phyloP scores from a whole-genome alignment of 2,113 vertebrate species.

The Lophochroa leadbeateri region DNA sequence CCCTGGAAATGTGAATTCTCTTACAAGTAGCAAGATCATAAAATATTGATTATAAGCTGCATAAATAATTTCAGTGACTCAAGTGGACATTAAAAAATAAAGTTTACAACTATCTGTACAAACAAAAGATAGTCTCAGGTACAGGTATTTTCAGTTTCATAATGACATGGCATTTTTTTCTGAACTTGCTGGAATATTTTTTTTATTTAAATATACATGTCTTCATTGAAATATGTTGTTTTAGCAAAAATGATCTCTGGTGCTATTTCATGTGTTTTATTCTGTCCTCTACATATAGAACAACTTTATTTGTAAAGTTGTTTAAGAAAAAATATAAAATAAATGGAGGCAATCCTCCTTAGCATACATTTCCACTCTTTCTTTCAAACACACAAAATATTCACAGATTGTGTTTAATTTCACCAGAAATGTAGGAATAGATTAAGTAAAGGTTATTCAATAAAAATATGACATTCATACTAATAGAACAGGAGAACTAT shows the following conservation, averaged over 20 bases:
- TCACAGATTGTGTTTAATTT: not conserved
- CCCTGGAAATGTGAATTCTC: not conserved
- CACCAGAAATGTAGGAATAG: not conserved
- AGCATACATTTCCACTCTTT: not conserved
- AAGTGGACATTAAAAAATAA: not conserved
- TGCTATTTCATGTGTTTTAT: not conserved
- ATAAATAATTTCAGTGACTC: not conserved
- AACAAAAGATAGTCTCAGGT: not conserved
- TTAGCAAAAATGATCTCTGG: not conserved
- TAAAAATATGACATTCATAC: not conserved
- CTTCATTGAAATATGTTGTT: not conserved
- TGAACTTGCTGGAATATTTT: not conserved
- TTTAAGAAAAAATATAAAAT: not conserved
- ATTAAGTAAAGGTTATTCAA: slow-evolving; percentile 26
- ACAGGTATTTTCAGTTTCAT: not conserved
- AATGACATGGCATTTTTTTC: not conserved
- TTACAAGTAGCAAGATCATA: not conserved
- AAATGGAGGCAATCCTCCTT: not conserved
- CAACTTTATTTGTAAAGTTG: not conserved
- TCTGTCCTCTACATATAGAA: not conserved
- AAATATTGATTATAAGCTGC: not conserved
- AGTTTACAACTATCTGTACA: not conserved
- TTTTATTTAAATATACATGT: not conserved
- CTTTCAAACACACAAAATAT: not conserved
- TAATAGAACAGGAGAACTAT: not conserved